Base-by-base conservation (phyloP, 1,140 invertebrate genomes). In the Halictus rubicundus region DNA sequence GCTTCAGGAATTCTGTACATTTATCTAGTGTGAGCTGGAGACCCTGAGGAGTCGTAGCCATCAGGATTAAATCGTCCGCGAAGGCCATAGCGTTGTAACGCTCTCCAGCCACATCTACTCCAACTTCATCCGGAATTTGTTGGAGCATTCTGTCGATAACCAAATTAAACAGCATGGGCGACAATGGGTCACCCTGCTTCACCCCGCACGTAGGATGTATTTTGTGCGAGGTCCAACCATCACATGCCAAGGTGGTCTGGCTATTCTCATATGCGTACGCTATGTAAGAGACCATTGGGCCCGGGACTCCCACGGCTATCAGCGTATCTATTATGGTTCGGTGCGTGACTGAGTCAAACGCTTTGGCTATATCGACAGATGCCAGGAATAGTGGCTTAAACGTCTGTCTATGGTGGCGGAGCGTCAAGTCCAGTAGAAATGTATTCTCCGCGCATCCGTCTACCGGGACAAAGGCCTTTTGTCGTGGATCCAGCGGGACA, bases 171-270 rank as follows among this genome's bases (percentile, higher is more conserved):
- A 94, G 81, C 6, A 93, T n/a, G 0, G 93, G 93, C 0, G 88
- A 91, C 9, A 94, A 81, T 0, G 93, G 92, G 72, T 94, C 94
- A 0, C 94, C 94, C 76, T 94, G 94, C 60, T 93, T 92, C 0
- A 94, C 93, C 0, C 93, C 94, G 23, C 42, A 42, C 1, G 46
- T 63, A 6, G 70, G 75, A 16, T 60, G 25, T 10, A 75, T 63
- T 0, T 37, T 10, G 0, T 75, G 69, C 0, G 70, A 68, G 21
- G 52, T 39, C 63, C 57, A 46, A 0, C 4, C 9, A 1, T 21
- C 61, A 16, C 16, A 70, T 0, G 23, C 23, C 23, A 27, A 32
- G 23, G 8, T 63, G 4, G 23, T 63, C 4, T 63, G 12, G 60
- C 19, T 27, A 37, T 25, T 63, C 2, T 23, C 10, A 27, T 23